These are phyloP conservation scores for Pocota personata DNA, from an alignment of 2,888 invertebrate genomes.

Conservation along the genomic window DNA sequence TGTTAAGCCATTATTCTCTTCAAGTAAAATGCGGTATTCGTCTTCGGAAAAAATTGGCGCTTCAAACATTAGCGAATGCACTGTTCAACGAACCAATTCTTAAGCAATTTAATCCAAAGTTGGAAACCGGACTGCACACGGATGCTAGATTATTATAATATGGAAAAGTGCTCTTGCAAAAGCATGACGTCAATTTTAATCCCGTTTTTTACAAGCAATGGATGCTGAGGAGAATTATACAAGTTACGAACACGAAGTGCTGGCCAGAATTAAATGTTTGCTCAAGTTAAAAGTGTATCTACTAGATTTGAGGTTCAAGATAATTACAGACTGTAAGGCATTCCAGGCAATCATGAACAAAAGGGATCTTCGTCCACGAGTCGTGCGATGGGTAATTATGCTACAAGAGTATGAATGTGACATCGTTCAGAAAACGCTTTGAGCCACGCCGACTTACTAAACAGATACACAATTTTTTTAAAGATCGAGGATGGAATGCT, in stretches of 20 bases:
- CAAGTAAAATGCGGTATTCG: too few relatives aligned
- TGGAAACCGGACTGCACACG: constrained; percentile 76
- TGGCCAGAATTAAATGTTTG: constrained; percentile 21
- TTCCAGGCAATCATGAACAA: constrained; percentile 77
- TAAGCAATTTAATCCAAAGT: constrained; percentile 74
- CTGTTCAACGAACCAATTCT: constrained; percentile 75
- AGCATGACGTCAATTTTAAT: constrained; percentile 33
- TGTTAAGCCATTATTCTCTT: neutral
- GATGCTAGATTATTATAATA: constrained; percentile 76
- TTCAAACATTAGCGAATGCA: too few relatives aligned
- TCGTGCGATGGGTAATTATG: too few relatives aligned
- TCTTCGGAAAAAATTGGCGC: too few relatives aligned
- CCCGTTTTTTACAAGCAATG: constrained; percentile 17
- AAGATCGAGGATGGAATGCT: too few relatives aligned
- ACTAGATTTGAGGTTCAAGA: constrained; percentile 75
- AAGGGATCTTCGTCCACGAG: too few relatives aligned
- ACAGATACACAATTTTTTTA: too few relatives aligned
- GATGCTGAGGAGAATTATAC: constrained; percentile 75
- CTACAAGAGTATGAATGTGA: too few relatives aligned
- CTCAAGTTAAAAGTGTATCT: constrained; percentile 75
- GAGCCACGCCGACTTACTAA: too few relatives aligned
- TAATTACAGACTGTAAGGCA: constrained; percentile 77
- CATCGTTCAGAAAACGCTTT: too few relatives aligned
- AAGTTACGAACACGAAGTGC: too few relatives aligned
- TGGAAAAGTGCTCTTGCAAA: constrained; percentile 75